Conservation (phyloP, 2,888 invertebrate species). For the Teleiodes luculella region DNA sequence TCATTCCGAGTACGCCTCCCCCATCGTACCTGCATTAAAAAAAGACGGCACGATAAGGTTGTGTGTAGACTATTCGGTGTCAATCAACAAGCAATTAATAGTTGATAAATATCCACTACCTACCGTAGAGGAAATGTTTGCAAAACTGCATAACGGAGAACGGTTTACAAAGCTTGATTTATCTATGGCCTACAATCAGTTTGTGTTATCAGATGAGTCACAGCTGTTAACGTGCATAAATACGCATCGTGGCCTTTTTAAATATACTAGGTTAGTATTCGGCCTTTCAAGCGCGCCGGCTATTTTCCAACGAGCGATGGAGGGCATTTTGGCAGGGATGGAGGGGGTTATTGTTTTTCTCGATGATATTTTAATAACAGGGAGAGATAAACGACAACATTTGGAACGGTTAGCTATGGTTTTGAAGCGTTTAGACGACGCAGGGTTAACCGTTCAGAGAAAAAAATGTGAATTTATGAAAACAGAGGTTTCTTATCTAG, state of each 20-base stretch:
- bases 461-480: constrained; percentile 6
- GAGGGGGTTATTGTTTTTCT: constrained; percentile 5
- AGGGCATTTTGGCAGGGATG: no score
- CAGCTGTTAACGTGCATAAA: background rate
- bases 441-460: constrained; percentile 2
- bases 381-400: background rate
- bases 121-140: constrained; percentile 1
- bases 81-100: constrained; percentile 3
- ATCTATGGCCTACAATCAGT: constrained; percentile 11
- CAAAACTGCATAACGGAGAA: constrained; percentile 3
- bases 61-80: constrained; percentile 5
- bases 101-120: constrained; percentile 6
- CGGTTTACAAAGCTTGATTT: constrained; percentile 8
- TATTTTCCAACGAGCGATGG: constrained; percentile 23
- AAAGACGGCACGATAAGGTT: no score
- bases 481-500: no score
- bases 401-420: background rate
- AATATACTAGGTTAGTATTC: constrained; percentile 18
- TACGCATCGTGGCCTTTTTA: constrained; percentile 12
- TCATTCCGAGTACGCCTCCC: no score
- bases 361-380: background rate
- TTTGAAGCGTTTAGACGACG: background rate
- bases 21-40: no score
- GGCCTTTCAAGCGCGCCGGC: constrained; percentile 22
- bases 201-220: background rate